phyloP scores from a whole-genome alignment of 2,113 vertebrate genomes.

The Galeopterus variegatus region DNA sequence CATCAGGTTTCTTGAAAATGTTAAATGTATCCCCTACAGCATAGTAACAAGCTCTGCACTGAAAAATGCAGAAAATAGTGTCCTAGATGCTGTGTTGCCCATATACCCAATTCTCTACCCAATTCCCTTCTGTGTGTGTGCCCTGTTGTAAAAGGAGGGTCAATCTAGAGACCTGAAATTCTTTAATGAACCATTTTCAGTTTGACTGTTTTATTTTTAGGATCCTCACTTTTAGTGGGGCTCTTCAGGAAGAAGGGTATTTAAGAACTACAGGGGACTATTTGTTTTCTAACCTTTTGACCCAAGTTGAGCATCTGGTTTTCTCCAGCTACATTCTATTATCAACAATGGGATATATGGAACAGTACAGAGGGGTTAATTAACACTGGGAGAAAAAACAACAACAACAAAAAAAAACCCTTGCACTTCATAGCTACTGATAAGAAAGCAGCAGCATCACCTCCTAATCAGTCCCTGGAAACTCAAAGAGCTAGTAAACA shows the following conservation, averaged over 20 bases:
- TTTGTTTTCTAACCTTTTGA: conserved; percentile 81
- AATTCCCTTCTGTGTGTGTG: fast-evolving
- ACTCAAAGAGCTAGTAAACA: neutral
- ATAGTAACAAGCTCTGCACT: neutral
- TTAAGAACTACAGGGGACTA: conserved; percentile 49
- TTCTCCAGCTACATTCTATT: conserved; percentile 68
- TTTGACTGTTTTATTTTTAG: conserved; percentile 25
- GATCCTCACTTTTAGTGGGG: conserved; percentile 15
- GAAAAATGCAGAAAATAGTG: neutral
- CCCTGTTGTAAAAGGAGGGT: neutral
- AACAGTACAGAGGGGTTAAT: conserved; percentile 73
- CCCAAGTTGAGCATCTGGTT: conserved; percentile 73
- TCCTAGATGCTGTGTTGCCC: neutral
- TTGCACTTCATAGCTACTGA: conserved; percentile 61
- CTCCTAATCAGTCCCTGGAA: neutral
- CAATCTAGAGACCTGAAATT: neutral
- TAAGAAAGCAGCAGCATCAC: conserved; percentile 65
- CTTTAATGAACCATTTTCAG: conserved; percentile 17
- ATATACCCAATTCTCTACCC: neutral
- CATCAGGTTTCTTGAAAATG: neutral
- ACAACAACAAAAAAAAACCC: conserved; percentile 38
- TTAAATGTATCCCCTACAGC: fast-evolving
- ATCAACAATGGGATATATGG: conserved; percentile 33
- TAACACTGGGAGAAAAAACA: conserved; percentile 26
- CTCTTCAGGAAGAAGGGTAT: conserved; percentile 60